Base-by-base conservation (phyloP, 1,140 invertebrate genomes). In the Drosophila ficusphila region DNA sequence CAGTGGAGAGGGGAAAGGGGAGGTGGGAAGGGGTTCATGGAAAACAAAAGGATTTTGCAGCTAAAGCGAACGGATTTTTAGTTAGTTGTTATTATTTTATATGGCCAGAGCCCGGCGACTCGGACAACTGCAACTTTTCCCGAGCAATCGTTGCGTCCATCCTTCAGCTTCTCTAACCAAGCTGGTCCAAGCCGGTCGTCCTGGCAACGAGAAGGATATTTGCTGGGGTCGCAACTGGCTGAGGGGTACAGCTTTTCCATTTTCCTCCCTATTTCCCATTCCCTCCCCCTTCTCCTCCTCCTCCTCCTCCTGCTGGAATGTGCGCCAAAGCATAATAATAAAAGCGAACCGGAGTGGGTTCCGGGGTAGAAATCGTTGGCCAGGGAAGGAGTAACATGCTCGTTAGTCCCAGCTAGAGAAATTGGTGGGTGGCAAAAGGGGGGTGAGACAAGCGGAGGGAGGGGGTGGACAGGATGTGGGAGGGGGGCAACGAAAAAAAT, bases 11-110 rank as follows among this genome's bases (percentile, higher is more conserved):
- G 14, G 12, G n/a, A n/a, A n/a, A n/a, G 2, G 11, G 18, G 18
- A 18, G 1, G 47, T 9, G 47, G 4, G 16, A 0, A 19, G 56
- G 11, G 44, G 39, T 31, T 29, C 12, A 39, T 51, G 72, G 69
- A 75, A 86, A 86, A 86, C 81, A 86, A 86, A 86, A 88, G 82
- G 81, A 88, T 86, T 88, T 85, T 86, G 53, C 81, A 86, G 81
- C 81, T 81, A 86, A 88, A 86, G 81, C 81, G 81, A 88, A 81
- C 68, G 81, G 81, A 86, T 86, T 86, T 85, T 85, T 86, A 86
- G 81, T 88, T 86, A 86, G 81, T 86, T 86, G 81, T 86, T 86
- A 86, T 86, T 86, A 86, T 86, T 86, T 86, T 86, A 86, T 86
- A 86, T 81, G 77, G 79, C 74, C 75, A 62, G 64, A 60, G 46